Evolutionary conservation across 2,888 invertebrate genomes (phyloP), one percentile per base, ranked within the genome.

Genomic region (Ennomos erosarius): DNA sequence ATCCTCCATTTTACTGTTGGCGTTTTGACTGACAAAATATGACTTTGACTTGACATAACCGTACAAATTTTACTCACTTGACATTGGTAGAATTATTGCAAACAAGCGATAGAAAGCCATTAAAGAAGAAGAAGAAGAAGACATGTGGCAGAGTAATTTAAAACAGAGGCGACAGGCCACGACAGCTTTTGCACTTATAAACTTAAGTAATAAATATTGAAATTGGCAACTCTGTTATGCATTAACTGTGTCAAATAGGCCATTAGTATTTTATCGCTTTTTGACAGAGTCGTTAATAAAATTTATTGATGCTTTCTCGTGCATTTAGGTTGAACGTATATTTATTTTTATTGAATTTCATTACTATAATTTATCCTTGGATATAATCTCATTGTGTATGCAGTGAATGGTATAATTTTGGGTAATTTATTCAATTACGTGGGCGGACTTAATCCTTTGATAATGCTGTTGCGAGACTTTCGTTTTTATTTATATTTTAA

Each of bases 131-230:
- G n/a, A n/a, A n/a, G n/a, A n/a, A n/a, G n/a, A 73, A 76, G 85
- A 79, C 85, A 81, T 81, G 78, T 79, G 81, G 75, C 70, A 74
- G 81, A 78, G 76, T 62, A 61, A 62, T 62, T 67, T 80, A 82
- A 81, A 77, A 77, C 69, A 52, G 62, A 66, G 64, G 61, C 60
- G 61, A 65, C 59, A 47, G 57, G 50, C 39, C 40, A 12, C 55
- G 64, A 66, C 64, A 55, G 67, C 62, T 59, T 50, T 62, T 60
- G 40, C 63, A 43, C 56, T 66, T 69, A 65, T 69, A 71, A 64
- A 49, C 43, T 57, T 55, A 5, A 26, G 43, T 61, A 45, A 60
- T 52, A 59, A 61, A 59, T 59, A 65, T 65, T 67, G 46, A 38
- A 65, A 67, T 62, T 64, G 62, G 69, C 67, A 55, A 64, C 64